A percentile compares a stretch with the other conserved stretches of the same genome.
Evolutionary conservation across 2,113 vertebrate genomes (phyloP).

Genomic region (Bothrops jararaca): DNA sequence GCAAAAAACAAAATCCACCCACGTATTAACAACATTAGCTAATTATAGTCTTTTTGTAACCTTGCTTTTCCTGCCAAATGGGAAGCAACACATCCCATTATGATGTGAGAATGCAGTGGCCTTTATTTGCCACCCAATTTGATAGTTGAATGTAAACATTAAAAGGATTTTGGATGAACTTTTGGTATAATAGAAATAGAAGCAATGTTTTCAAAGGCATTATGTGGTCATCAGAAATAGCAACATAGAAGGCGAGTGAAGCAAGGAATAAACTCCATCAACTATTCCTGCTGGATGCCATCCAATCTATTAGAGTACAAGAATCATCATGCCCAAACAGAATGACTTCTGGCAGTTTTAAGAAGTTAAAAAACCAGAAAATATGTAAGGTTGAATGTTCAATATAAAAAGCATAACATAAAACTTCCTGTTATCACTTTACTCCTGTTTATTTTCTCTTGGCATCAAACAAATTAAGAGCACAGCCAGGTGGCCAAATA

Average conservation of each 20-base stretch:
- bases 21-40: slow-evolving; percentile 7
- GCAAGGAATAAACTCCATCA: neutral
- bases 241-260: neutral
- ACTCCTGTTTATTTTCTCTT: neutral
- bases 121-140: slow-evolving; percentile 47
- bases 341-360: neutral
- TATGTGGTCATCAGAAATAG: neutral
- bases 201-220: neutral
- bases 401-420: neutral
- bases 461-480: neutral
- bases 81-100: slow-evolving; percentile 10
- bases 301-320: neutral
- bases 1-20: slow-evolving; percentile 20
- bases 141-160: slow-evolving; percentile 10
- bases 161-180: neutral
- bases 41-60: slow-evolving; percentile 54
- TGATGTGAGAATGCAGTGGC: slow-evolving; percentile 41
- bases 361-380: neutral
- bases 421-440: neutral
- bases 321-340: neutral
- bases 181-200: slow-evolving; percentile 49
- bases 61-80: slow-evolving; percentile 38
- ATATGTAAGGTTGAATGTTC: neutral
- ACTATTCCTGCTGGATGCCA: neutral
- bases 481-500: neutral